Conservation (phyloP, 2,797 vertebrate species). For the Vipera ursinii region DNA sequence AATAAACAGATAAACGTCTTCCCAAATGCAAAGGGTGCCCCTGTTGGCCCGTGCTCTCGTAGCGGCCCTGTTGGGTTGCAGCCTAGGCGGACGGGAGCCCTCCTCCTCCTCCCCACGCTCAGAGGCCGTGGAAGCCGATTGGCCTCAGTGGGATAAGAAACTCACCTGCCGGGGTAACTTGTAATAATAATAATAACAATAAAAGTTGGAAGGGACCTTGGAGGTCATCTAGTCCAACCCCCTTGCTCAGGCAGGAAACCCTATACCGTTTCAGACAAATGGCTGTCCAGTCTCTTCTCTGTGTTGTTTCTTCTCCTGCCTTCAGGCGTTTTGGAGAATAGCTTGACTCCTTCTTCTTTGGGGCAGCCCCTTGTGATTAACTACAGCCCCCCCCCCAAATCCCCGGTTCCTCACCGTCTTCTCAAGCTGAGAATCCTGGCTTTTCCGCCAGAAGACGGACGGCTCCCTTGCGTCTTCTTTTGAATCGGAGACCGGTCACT, state of each 20-base stretch:
- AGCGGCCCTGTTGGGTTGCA: slow-evolving; percentile 13
- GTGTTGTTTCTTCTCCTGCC: too few relatives aligned
- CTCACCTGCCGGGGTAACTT: fast-evolving
- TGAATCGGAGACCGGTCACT: neutral
- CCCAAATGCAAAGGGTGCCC: neutral
- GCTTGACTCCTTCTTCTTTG: too few relatives aligned
- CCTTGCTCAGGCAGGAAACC: too few relatives aligned
- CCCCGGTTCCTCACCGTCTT: neutral
- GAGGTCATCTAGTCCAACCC: too few relatives aligned
- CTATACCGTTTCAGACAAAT: too few relatives aligned
- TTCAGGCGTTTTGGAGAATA: too few relatives aligned
- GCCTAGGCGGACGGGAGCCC: slow-evolving; percentile 28
- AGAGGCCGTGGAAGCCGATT: slow-evolving; percentile 40
- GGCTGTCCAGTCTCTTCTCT: too few relatives aligned
- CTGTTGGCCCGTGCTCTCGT: neutral
- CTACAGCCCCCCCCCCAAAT: neutral
- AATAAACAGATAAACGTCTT: too few relatives aligned
- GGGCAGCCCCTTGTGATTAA: neutral
- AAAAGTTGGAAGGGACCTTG: too few relatives aligned
- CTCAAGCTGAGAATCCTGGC: neutral
- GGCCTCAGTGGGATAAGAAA: slow-evolving; percentile 42
- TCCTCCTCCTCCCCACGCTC: neutral
- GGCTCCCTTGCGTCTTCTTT: neutral
- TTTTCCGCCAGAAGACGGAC: neutral
- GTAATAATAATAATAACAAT: too few relatives aligned